These are phyloP conservation scores for Suillia variegata DNA, from an alignment of 2,888 invertebrate species.

Conservation along the genomic window DNA sequence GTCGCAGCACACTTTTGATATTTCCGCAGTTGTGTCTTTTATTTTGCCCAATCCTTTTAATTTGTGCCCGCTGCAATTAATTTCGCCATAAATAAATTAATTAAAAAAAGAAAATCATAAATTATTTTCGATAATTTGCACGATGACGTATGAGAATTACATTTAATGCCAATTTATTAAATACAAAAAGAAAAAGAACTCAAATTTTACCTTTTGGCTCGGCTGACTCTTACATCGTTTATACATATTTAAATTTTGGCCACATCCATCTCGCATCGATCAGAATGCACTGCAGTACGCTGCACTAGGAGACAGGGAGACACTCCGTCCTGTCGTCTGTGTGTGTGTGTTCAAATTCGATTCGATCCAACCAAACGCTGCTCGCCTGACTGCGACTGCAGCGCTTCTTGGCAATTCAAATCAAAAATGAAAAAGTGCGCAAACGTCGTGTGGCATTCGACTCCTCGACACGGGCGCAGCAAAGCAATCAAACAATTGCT, in stretches of 20 bases:
- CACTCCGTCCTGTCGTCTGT: no score
- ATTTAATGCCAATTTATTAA: no score
- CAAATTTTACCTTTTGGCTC: neutral
- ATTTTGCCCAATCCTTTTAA: no score
- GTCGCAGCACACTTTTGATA: no score
- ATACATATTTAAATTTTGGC: constrained; percentile 10
- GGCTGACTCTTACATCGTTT: no score
- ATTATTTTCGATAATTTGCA: constrained; percentile 6
- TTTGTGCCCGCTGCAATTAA: no score
- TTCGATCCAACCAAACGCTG: neutral
- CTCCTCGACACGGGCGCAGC: no score
- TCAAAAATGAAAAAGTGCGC: constrained; percentile 6
- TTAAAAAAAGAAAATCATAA: no score
- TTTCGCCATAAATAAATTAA: no score
- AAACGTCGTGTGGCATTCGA: constrained; percentile 21
- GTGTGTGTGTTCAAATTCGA: neutral
- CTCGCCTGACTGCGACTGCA: neutral
- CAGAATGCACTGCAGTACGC: neutral
- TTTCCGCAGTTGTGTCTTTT: no score
- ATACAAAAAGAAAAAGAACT: no score
- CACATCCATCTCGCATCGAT: constrained; percentile 1
- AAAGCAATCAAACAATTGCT: constrained; percentile 31
- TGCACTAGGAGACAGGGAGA: neutral
- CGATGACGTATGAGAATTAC: no score
- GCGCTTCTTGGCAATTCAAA: constrained; percentile 12